A percentile compares a stretch with the other conserved stretches of the same genome.
Conservation (phyloP, 2,888 invertebrate genomes). For the Himalopsyche anomala region DNA sequence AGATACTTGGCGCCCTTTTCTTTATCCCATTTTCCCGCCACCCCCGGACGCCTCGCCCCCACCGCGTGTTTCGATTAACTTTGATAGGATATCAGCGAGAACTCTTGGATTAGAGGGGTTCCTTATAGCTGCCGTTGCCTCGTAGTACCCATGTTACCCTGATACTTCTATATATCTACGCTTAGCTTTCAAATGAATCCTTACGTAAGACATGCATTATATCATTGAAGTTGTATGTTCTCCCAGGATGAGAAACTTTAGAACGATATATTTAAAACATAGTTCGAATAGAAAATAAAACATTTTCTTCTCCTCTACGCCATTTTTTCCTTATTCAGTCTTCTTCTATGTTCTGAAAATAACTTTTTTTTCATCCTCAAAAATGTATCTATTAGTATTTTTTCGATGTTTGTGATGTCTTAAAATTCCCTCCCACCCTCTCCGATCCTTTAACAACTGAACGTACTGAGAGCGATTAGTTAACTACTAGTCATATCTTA, state of each 20-base stretch:
- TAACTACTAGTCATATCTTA: too few species aligned
- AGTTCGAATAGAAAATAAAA: not conserved
- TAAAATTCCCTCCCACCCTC: too few species aligned
- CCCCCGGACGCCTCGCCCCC: conserved; percentile 8
- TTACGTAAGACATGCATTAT: conserved; percentile 39
- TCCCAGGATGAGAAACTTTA: not conserved
- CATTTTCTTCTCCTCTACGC: too few species aligned
- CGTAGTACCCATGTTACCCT: conserved; percentile 22
- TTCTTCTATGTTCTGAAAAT: too few species aligned
- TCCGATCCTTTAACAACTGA: too few species aligned
- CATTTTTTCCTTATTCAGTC: too few species aligned
- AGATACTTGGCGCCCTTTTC: conserved; percentile 28
- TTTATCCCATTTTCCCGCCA: conserved; percentile 27
- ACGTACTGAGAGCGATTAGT: too few species aligned
- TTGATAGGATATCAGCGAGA: conserved; percentile 48
- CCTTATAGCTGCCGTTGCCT: conserved; percentile 27
- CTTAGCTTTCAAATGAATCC: conserved; percentile 32
- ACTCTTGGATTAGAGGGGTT: conserved; percentile 44
- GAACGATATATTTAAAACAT: conserved; percentile 2
- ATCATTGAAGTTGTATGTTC: conserved; percentile 16
- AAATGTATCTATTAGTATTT: too few species aligned
- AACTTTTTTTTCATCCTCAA: too few species aligned
- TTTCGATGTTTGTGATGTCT: too few species aligned
- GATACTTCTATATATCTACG: conserved; percentile 19
- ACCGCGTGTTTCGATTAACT: conserved; percentile 47